Evolutionary conservation across 2,888 invertebrate species (phyloP).

Genomic region (Scrobipalpa atriplicella): DNA sequence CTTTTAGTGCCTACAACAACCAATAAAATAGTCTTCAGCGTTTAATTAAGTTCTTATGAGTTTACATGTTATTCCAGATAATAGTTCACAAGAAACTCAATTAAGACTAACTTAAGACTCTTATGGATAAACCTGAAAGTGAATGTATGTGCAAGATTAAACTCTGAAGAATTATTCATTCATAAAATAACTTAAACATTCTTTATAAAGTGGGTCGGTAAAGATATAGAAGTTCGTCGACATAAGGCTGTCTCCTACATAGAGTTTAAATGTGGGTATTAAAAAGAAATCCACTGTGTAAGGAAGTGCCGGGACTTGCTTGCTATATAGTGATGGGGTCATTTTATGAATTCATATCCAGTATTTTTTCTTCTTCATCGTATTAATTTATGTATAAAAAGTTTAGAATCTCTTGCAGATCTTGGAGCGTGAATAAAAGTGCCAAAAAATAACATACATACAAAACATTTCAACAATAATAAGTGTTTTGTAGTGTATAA

Average conservation of each 20-base stretch:
- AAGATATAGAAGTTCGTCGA: slow-evolving; percentile 50
- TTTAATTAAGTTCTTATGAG: background rate
- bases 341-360: background rate
- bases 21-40: background rate
- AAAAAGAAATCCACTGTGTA: slow-evolving; percentile 76
- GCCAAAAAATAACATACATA: no score
- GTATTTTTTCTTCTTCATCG: no score
- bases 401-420: no score
- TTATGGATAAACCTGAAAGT: background rate
- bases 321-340: slow-evolving; percentile 46
- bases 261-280: slow-evolving; percentile 79
- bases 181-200: background rate
- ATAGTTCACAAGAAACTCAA: background rate
- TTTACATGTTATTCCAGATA: slow-evolving; percentile 4
- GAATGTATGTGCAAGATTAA: slow-evolving; percentile 1
- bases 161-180: background rate
- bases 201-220: slow-evolving; percentile 9
- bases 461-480: no score
- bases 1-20: no score
- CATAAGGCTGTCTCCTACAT: slow-evolving; percentile 54
- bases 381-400: no score
- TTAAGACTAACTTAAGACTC: slow-evolving; percentile 5
- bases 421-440: no score
- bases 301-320: slow-evolving; percentile 65
- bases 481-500: no score